Base-by-base conservation (phyloP, 2,113 vertebrate species). In the Gracilinanus agilis region DNA sequence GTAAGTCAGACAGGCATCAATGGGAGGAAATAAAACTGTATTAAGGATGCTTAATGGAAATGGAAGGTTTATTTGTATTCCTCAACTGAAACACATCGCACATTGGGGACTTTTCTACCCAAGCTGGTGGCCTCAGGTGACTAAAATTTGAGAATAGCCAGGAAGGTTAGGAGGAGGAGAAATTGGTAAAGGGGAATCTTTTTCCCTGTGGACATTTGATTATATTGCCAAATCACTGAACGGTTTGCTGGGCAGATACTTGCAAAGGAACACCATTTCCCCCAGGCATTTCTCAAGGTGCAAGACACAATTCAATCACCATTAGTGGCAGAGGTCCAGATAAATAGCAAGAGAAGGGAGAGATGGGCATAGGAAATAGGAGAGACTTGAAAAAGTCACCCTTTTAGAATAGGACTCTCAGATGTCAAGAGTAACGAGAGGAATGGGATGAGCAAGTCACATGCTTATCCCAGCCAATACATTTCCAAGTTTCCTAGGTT, bases 1-100 rank as follows among this genome's bases (percentile, higher is more conserved):
- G 29, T 56, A 88, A 93, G 90, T 94, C 93, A 95, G 49, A 93
- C 91, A 95, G 89, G 21, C 19, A 93, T 93, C 91, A 88, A 19
- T 90, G n/a, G 53, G 89, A 92, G 27, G 44, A 25, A 55, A 88
- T 92, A 61, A 90, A 94, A 58, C 40, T 94, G 54, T 91, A 12
- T 8, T 23, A 61, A 54, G 55, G 58, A 24, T 90, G 89, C 55
- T 89, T 91, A 89, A 94, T 88, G 88, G 93, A 40, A 96, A n/a
- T 2, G 55, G 89, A 94, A 24, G 56, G 40, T 88, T 91, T 58
- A 44, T 34, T 54, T 55, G 55, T 89, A 55, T 93, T 95, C 93
- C 49, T 34, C 94, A 61, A 56, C 11, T 40, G 90, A 93, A 91
- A 90, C 91, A 25, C 93, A 49, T 93, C 61, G 91, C 92, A 55